Base-by-base conservation (phyloP, 1,140 invertebrate genomes). In the Orchesella cincta region DNA sequence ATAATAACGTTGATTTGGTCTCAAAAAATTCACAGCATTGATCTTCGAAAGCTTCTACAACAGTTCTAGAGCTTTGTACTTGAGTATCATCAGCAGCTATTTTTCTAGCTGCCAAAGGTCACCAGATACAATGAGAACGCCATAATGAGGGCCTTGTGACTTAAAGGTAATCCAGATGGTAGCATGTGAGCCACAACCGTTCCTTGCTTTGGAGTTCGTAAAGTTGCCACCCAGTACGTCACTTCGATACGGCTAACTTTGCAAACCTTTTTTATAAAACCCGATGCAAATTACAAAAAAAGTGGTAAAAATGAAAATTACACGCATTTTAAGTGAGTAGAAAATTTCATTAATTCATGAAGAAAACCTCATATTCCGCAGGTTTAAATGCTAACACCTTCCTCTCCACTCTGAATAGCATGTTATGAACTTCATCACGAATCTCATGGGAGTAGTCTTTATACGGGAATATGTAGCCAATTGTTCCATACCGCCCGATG, bases 111-210 rank as follows among this genome's bases (percentile, higher is more conserved):
- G 14, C 35, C 64, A 64, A 75, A 75, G 57, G 74, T 75, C 52
- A 75, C n/a, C 36, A 75, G 33, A 31, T 75, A 75, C 74, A 75
- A 67, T 35, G 74, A 75, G 57, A 75, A 75, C 54, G 54, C 64
- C 74, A 75, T 75, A 57, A 75, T 23, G 57, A 75, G 74, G 16
- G 74, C 74, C 46, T 75, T 75, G 31, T 28, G 64, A 26, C 20
- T 75, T 16, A 39, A 33, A 28, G 74, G 64, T 29, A 75, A 36
- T 8, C 52, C 52, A 20, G 34, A 64, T 18, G 74, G 26, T 26
- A 36, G 57, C 57, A 75, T 75, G 62, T 75, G 54, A 33, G 39
- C 64, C 34, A 75, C 57, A 23, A 75, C 74, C 35, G 57, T 75
- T 26, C 74, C 74, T 75, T 75, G 54, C 57, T 62, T 75, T 31